phyloP scores from a whole-genome alignment of 2,888 invertebrate genomes.

The Melanostoma scalare region DNA sequence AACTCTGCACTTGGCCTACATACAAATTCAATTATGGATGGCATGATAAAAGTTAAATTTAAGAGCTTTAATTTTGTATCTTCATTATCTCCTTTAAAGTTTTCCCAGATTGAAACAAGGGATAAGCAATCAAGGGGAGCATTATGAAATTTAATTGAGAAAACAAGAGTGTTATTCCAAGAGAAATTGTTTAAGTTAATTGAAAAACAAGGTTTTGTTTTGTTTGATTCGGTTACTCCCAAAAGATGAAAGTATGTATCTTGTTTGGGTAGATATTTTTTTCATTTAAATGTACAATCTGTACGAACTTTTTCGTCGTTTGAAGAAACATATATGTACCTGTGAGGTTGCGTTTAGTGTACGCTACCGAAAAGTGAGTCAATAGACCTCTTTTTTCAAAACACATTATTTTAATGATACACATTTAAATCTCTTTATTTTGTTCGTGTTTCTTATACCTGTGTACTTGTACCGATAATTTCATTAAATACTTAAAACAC shows the following conservation, averaged over 20 bases:
- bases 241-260: slow-evolving; percentile 4
- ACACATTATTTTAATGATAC: too few relatives aligned
- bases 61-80: slow-evolving; percentile 55
- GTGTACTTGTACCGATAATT: too few relatives aligned
- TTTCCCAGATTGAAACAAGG: slow-evolving; percentile 22
- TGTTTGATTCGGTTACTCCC: slow-evolving; percentile 24
- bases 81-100: slow-evolving; percentile 36
- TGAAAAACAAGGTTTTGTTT: slow-evolving; percentile 26
- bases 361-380: too few relatives aligned
- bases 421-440: too few relatives aligned
- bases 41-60: slow-evolving; percentile 37
- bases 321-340: too few relatives aligned
- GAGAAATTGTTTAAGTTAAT: slow-evolving; percentile 37
- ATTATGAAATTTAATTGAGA: slow-evolving; percentile 44
- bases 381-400: too few relatives aligned
- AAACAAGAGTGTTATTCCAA: slow-evolving; percentile 25
- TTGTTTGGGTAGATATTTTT: too few relatives aligned
- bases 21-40: slow-evolving; percentile 42
- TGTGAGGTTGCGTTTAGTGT: too few relatives aligned
- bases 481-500: too few relatives aligned
- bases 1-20: slow-evolving; percentile 53
- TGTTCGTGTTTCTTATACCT: too few relatives aligned
- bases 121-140: slow-evolving; percentile 32
- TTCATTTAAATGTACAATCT: too few relatives aligned
- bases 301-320: too few relatives aligned